Percentiles rank a stretch among this genome's conserved stretches.
Conservation (phyloP, 2,113 vertebrate genomes). For the Laticauda colubrina region DNA sequence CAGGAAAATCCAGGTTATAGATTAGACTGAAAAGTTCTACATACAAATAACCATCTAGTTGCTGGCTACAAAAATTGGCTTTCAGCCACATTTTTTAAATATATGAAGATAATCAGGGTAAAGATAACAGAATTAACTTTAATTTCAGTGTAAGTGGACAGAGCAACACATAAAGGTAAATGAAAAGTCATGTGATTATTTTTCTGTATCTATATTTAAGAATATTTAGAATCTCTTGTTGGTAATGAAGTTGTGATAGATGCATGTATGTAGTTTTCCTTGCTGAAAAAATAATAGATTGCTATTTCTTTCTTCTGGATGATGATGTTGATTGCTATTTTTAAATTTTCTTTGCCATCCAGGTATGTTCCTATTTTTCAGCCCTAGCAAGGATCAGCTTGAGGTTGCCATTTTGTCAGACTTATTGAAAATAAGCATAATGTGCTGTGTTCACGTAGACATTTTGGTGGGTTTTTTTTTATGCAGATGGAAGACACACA, state of each 20-base stretch:
- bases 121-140: neutral
- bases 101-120: neutral
- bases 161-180: neutral
- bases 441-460: constrained; percentile 8
- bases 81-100: neutral
- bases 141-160: neutral
- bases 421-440: neutral
- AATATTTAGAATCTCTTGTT: neutral
- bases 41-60: neutral
- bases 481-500: constrained; percentile 95
- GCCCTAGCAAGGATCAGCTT: neutral
- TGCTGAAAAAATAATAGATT: neutral
- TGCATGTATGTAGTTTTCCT: neutral
- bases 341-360: neutral
- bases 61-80: neutral
- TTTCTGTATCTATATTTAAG: neutral
- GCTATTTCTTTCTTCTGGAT: neutral
- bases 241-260: neutral
- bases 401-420: neutral
- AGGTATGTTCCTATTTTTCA: neutral
- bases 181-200: neutral
- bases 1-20: neutral
- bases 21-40: neutral
- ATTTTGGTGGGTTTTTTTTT: neutral
- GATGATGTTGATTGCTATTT: neutral